These are phyloP conservation scores for Monarcha castaneiventris DNA, from an alignment of 2,113 vertebrate species.

Conservation along the genomic window DNA sequence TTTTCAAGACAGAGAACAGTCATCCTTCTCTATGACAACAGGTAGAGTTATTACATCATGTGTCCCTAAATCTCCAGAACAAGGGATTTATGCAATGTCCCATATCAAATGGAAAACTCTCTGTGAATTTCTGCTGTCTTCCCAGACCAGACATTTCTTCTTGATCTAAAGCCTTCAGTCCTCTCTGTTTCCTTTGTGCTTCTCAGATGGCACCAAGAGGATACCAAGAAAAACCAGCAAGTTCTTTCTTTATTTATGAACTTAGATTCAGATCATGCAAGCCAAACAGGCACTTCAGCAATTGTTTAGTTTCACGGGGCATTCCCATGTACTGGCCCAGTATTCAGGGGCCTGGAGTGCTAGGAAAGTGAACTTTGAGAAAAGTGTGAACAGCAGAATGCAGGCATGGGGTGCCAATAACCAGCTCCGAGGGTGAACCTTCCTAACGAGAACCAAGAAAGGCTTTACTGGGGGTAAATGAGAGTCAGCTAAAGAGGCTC, in stretches of 20 bases:
- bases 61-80: not conserved
- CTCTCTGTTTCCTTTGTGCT: not conserved
- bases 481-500: not conserved
- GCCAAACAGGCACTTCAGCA: not conserved
- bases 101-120: not conserved
- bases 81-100: not conserved
- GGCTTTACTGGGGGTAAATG: not conserved
- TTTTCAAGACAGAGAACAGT: not conserved
- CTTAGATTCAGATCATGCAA: not conserved
- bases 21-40: fast-evolving
- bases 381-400: not conserved
- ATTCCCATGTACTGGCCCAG: not conserved
- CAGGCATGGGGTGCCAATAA: not conserved
- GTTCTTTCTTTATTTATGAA: not conserved
- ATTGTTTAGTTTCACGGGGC: not conserved
- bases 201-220: not conserved
- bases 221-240: not conserved
- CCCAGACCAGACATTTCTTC: not conserved
- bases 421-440: not conserved
- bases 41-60: not conserved
- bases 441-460: not conserved
- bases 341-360: not conserved
- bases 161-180: not conserved
- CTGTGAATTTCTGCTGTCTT: not conserved
- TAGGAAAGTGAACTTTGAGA: not conserved